Evolutionary conservation across 2,888 invertebrate genomes (phyloP).

Genomic region (Papilio elwesi): DNA sequence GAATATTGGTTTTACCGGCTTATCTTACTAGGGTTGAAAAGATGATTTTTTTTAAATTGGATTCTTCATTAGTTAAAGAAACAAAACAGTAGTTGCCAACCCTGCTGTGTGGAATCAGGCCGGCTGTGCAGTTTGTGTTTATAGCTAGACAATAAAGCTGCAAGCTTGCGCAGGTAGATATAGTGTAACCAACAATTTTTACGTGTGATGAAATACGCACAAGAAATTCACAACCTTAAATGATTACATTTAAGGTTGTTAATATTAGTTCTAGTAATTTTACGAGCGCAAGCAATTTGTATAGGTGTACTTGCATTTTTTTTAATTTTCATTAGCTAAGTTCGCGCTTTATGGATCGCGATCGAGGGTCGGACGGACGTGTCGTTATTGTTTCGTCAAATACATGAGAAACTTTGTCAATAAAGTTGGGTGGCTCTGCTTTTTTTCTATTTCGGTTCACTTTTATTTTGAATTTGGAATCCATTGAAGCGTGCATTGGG

Average conservation of each 20-base stretch:
- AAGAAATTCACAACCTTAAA: constrained; percentile 48
- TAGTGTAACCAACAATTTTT: constrained; percentile 54
- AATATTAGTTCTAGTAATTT: constrained; percentile 23
- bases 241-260: constrained; percentile 44
- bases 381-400: constrained; percentile 79
- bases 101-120: constrained; percentile 66
- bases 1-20: not conserved
- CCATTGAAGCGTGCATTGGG: constrained; percentile 46
- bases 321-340: constrained; percentile 81
- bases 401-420: constrained; percentile 79
- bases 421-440: constrained; percentile 71
- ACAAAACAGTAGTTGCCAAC: constrained; percentile 58
- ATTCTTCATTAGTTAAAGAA: constrained; percentile 38
- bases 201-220: constrained; percentile 24
- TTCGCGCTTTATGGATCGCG: constrained; percentile 82
- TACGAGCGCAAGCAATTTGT: constrained; percentile 50
- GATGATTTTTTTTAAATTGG: not conserved
- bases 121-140: constrained; percentile 78
- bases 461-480: constrained; percentile 48
- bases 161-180: constrained; percentile 79
- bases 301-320: constrained; percentile 75
- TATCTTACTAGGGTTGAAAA: not conserved
- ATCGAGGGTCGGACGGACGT: constrained; percentile 75
- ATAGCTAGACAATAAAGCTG: constrained; percentile 77
- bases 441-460: constrained; percentile 48